Evolutionary conservation across 2,888 invertebrate genomes (phyloP), one percentile per base, ranked within the genome.

Genomic region (Pharmacophagus antenor): DNA sequence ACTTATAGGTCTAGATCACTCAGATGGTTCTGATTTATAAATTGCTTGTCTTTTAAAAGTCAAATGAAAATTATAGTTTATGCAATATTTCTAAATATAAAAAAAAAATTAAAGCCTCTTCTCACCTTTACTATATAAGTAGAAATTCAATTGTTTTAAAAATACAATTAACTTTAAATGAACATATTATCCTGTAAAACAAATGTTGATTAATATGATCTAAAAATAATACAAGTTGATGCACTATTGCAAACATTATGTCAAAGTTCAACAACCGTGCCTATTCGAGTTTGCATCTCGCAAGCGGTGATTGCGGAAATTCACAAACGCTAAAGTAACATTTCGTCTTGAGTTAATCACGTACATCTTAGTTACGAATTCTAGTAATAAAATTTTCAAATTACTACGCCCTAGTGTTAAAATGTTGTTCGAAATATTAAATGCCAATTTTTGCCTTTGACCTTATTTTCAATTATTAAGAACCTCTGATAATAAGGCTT

Each of bases 211-310:
- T 37, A 37, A 37, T 48, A 48, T 23, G 8, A 15, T n/a, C n/a
- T n/a, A 48, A 48, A 4, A 48, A n/a, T 48, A n/a, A 48, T n/a
- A 17, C 22, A 22, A 48, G 22, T 12, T 6, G 37, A 41, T 56
- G 61, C 41, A 25, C 41, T 23, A 52, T 22, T 56, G 51, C 74
- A 70, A 76, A 73, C 75, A 74, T 74, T 82, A 88, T 84, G 84
- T 77, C 80, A 79, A 81, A 88, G 89, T 84, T 88, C 82, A 85
- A 70, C 73, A 71, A 70, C 73, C 71, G 70, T 80, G 83, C 85
- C 79, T 80, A 82, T 84, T 85, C 66, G 71, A 66, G 65, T 66
- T 69, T 64, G 71, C 73, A 76, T 81, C 76, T 84, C 71, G 77
- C 81, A 80, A 79, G 76, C 76, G 67, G 73, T 72, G 73, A 76